A percentile compares a stretch with the other conserved stretches of the same genome.
Evolutionary conservation across 2,888 invertebrate species (phyloP).

Genomic region (Tetramorium bicarinatum): DNA sequence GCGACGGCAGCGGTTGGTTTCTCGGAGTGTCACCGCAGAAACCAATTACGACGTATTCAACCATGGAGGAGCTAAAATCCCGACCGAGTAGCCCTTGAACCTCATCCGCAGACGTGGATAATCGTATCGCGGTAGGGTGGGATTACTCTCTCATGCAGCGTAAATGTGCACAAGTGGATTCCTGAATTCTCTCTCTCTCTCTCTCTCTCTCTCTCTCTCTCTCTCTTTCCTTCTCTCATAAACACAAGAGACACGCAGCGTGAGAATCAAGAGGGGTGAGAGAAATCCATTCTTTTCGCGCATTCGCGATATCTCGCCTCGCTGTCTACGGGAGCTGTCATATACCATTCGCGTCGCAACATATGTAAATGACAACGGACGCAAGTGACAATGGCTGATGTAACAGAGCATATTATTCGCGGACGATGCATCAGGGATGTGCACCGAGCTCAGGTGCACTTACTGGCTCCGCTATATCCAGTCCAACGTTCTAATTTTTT

Average conservation of each 20-base stretch:
- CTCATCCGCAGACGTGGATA: constrained; percentile 82
- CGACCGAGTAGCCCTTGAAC: constrained; percentile 81
- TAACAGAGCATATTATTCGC: constrained; percentile 61
- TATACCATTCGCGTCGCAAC: constrained; percentile 65
- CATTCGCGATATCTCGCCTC: constrained; percentile 52
- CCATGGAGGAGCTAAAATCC: constrained; percentile 79
- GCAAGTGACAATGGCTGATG: constrained; percentile 60
- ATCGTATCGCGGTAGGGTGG: constrained; percentile 71
- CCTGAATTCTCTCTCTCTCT: constrained; percentile 19
- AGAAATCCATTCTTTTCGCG: constrained; percentile 57
- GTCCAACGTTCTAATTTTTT: constrained; percentile 29
- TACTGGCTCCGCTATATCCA: constrained; percentile 54
- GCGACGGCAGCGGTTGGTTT: constrained; percentile 44
- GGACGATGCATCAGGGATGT: constrained; percentile 16
- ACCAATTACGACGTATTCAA: constrained; percentile 81
- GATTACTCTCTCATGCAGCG: constrained; percentile 30
- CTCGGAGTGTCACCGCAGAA: constrained; percentile 73
- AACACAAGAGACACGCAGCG: constrained; percentile 15
- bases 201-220: background rate
- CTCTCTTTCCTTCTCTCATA: background rate
- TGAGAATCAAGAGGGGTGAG: background rate
- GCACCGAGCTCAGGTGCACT: constrained; percentile 63
- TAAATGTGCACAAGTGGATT: constrained; percentile 75
- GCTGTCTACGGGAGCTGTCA: constrained; percentile 67
- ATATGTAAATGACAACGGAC: constrained; percentile 76